phyloP scores from a whole-genome alignment of 2,888 invertebrate genomes.

The Meghimatium bilineatum region DNA sequence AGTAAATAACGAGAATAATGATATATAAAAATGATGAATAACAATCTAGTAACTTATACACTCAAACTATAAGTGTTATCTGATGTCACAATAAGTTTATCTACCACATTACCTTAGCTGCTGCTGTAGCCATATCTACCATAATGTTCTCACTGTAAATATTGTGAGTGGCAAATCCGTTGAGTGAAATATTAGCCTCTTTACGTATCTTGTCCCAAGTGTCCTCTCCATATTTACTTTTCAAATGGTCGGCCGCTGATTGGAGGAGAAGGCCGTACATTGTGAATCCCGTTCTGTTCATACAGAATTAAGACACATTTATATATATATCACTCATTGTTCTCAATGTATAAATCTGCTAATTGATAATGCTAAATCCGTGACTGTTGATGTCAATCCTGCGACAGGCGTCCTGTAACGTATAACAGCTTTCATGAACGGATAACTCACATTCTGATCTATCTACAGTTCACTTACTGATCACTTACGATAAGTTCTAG shows the following conservation, averaged over 20 bases:
- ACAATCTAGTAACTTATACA: too few relatives aligned
- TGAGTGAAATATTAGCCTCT: constrained; percentile 89
- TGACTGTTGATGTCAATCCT: too few relatives aligned
- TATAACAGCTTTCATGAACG: too few relatives aligned
- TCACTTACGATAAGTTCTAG: too few relatives aligned
- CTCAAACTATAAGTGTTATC: too few relatives aligned
- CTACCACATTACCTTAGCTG: constrained; percentile 53
- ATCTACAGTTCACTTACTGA: too few relatives aligned
- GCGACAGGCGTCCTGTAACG: too few relatives aligned
- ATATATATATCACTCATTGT: not conserved
- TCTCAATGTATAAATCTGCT: too few relatives aligned
- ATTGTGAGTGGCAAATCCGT: constrained; percentile 86
- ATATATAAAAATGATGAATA: too few relatives aligned
- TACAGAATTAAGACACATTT: not conserved
- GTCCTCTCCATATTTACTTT: constrained; percentile 94
- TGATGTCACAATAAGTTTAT: not conserved
- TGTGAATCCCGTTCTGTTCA: not conserved
- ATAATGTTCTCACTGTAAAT: constrained; percentile 94
- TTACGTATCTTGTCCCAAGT: constrained; percentile 93
- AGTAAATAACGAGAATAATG: too few relatives aligned
- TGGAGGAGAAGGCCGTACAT: constrained; percentile 98
- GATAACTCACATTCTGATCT: too few relatives aligned
- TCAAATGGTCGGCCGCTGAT: constrained; percentile 94
- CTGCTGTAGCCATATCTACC: constrained; percentile 83
- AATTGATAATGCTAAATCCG: too few relatives aligned